These are phyloP conservation scores for Cyrtonyx montezumae DNA, from an alignment of 2,113 vertebrate species.

Conservation along the genomic window DNA sequence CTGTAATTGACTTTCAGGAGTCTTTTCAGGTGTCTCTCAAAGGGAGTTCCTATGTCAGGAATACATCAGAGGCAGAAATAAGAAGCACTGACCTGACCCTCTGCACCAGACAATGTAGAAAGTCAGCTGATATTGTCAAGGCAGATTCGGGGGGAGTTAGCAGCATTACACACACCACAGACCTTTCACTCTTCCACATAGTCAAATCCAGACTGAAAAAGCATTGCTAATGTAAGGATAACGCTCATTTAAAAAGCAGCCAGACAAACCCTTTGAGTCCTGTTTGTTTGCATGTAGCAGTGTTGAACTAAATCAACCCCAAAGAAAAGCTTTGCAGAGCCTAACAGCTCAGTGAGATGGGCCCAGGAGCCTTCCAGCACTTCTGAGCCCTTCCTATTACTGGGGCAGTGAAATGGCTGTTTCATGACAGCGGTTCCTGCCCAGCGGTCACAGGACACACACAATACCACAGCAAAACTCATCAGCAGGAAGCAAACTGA, in stretches of 20 bases:
- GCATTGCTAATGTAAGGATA: neutral
- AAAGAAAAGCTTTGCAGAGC: neutral
- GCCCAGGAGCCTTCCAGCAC: neutral
- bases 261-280: neutral
- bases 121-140: neutral
- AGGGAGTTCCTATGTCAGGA: neutral
- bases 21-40: neutral
- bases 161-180: neutral
- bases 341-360: neutral
- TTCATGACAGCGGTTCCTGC: neutral
- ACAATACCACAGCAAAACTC: slow-evolving; percentile 3
- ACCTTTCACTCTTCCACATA: neutral
- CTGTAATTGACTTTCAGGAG: neutral
- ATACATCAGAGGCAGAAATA: neutral
- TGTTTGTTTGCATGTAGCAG: neutral
- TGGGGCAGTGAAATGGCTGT: neutral
- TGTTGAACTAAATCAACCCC: neutral
- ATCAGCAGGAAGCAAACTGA: neutral
- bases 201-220: neutral
- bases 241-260: rapidly evolving
- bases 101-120: neutral
- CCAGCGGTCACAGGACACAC: neutral
- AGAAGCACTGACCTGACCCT: neutral
- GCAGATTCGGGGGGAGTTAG: neutral
- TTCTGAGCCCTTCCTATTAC: neutral